Conservation (phyloP, 2,888 invertebrate genomes). For the Linyphia triangularis region DNA sequence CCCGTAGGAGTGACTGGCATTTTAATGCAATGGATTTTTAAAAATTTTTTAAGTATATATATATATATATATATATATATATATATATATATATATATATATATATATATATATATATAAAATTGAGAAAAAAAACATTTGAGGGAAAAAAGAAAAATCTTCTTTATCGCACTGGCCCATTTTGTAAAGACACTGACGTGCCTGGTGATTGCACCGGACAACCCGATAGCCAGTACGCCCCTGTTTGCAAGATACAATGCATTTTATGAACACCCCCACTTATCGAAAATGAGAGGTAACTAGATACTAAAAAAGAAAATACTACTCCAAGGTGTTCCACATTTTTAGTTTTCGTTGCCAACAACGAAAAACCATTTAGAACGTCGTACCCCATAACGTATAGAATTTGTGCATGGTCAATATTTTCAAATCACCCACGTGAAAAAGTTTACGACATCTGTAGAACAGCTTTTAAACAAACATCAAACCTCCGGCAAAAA, state of each 20-base stretch:
- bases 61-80: too few species aligned
- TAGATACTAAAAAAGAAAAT: not conserved
- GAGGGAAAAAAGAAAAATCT: too few species aligned
- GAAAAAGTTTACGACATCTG: conserved; percentile 18
- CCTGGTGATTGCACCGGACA: too few species aligned
- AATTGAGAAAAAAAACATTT: too few species aligned
- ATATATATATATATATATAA: too few species aligned
- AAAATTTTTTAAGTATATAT: too few species aligned
- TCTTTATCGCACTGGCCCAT: too few species aligned
- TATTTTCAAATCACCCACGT: conserved; percentile 43
- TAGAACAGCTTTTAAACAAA: not conserved
- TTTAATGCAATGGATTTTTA: too few species aligned
- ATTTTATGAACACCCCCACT: not conserved
- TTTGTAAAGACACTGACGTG: too few species aligned
- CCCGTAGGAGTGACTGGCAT: too few species aligned
- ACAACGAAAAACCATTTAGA: conserved; percentile 15
- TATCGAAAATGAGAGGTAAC: not conserved
- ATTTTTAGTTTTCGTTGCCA: conserved; percentile 24
- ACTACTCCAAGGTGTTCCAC: conserved; percentile 39
- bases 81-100: too few species aligned
- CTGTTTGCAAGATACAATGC: not conserved
- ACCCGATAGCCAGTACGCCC: too few species aligned
- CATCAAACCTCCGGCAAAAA: not conserved
- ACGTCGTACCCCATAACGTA: conserved; percentile 25
- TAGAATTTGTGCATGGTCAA: conserved; percentile 5